Evolutionary conservation across 2,888 invertebrate species (phyloP).

Genomic region (Coremacera marginata): DNA sequence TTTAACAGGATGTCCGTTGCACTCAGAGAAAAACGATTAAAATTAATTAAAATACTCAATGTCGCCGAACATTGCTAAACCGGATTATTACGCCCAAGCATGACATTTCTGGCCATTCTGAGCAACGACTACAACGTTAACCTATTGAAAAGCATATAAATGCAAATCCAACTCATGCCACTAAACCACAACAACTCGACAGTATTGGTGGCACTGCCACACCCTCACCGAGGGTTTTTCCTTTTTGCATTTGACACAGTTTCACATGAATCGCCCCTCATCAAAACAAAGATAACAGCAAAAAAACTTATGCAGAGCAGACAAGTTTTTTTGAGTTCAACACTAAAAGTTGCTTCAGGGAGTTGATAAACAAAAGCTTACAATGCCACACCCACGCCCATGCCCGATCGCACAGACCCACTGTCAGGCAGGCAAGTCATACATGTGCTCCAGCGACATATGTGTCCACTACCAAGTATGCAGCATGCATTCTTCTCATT

Average conservation of each 20-base stretch:
- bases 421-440: background rate
- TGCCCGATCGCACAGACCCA: background rate
- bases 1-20: background rate
- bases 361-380: background rate
- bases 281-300: background rate
- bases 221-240: background rate
- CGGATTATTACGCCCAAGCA: background rate
- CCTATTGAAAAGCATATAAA: background rate
- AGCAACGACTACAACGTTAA: too few species aligned
- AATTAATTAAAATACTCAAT: slow-evolving; percentile 23
- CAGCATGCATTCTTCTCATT: background rate
- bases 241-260: background rate
- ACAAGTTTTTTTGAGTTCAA: slow-evolving; percentile 4
- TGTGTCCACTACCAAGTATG: too few species aligned
- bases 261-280: background rate
- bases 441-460: too few species aligned
- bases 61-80: background rate
- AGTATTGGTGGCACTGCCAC: background rate
- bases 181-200: background rate
- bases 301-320: background rate
- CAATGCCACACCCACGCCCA: background rate
- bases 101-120: too few species aligned
- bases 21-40: slow-evolving; percentile 17
- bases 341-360: slow-evolving; percentile 1
- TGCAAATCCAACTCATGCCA: background rate